phyloP scores from a whole-genome alignment of 1,140 invertebrate genomes.

The Aleiodes sp. region DNA sequence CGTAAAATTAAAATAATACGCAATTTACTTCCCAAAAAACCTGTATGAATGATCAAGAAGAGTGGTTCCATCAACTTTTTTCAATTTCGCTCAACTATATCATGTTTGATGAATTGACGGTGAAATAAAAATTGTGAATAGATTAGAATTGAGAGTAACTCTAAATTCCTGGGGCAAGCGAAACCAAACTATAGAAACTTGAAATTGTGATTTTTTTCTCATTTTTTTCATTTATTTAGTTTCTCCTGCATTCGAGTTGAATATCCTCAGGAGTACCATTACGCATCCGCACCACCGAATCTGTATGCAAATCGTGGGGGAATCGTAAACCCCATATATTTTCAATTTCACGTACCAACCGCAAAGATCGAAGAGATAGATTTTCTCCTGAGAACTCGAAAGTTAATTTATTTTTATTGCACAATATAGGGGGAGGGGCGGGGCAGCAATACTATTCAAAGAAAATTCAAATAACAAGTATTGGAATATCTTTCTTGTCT shows the following conservation, averaged over 20 bases:
- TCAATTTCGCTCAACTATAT: not conserved
- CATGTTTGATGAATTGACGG: not conserved
- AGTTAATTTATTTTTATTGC: constrained; percentile 5
- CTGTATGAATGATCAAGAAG: no score
- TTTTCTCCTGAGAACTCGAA: not conserved
- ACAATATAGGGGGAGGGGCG: no score
- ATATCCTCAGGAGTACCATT: constrained; percentile 24
- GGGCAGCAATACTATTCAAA: no score
- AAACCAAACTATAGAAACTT: not conserved
- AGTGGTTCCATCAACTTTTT: not conserved
- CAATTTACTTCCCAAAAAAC: no score
- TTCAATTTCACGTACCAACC: constrained; percentile 27
- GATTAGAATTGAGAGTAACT: not conserved
- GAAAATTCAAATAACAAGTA: no score
- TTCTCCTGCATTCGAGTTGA: not conserved
- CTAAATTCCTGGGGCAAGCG: not conserved
- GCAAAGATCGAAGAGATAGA: constrained; percentile 24
- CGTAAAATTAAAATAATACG: no score
- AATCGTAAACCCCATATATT: constrained; percentile 24
- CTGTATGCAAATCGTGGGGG: constrained; percentile 27
- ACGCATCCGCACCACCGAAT: constrained; percentile 15
- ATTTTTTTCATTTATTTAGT: constrained; percentile 13
- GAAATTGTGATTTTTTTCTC: constrained; percentile 1
- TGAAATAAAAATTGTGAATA: not conserved
- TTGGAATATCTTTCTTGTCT: not conserved